Conservation (phyloP, 2,888 invertebrate genomes). For the Epinotia demarniana region DNA sequence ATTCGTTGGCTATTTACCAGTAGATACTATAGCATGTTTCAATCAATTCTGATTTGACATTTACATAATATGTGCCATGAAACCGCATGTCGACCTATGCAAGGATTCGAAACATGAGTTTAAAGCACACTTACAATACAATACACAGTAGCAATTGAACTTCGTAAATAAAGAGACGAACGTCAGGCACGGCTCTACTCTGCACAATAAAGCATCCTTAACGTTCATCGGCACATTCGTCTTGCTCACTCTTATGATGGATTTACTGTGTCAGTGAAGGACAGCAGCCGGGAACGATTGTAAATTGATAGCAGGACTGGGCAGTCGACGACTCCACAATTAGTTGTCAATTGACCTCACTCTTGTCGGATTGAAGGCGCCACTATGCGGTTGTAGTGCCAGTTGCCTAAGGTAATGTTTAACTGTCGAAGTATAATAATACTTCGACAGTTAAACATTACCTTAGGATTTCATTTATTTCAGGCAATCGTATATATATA, state of each 20-base stretch:
- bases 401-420: too few relatives aligned
- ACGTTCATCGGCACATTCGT: conserved; percentile 1
- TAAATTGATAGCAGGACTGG: conserved; percentile 29
- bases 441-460: neutral
- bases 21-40: neutral
- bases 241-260: neutral
- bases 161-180: conserved; percentile 17
- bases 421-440: too few relatives aligned
- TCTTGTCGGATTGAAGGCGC: conserved; percentile 64
- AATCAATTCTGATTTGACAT: neutral
- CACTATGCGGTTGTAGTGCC: conserved; percentile 45
- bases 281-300: conserved; percentile 11
- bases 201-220: conserved; percentile 11
- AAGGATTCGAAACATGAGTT: neutral
- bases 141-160: conserved; percentile 19
- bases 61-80: neutral
- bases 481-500: too few relatives aligned
- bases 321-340: conserved; percentile 66
- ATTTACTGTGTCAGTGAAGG: neutral
- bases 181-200: conserved; percentile 2
- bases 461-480: too few relatives aligned
- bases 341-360: conserved; percentile 78
- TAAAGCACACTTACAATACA: neutral
- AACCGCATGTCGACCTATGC: neutral
- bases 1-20: neutral